These are phyloP conservation scores for Gortyna flavago DNA, from an alignment of 2,888 invertebrate genomes.

Conservation along the genomic window DNA sequence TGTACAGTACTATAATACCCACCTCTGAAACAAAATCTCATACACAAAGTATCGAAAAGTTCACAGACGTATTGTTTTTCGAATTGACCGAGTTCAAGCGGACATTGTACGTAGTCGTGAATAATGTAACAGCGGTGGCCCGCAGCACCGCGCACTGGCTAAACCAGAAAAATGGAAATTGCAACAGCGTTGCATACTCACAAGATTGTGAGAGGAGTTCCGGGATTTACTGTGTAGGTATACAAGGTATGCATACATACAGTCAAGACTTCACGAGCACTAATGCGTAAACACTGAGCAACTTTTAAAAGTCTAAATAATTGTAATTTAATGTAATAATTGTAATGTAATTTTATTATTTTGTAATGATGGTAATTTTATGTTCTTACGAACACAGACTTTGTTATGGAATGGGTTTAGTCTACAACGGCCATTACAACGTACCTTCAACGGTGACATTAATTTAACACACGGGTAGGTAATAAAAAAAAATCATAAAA, in stretches of 20 bases:
- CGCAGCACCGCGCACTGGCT: constrained; percentile 35
- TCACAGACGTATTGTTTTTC: constrained; percentile 51
- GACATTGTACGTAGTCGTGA: constrained; percentile 56
- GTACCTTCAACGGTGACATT: too few relatives aligned
- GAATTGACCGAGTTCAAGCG: constrained; percentile 55
- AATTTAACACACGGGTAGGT: too few relatives aligned
- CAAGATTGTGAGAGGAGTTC: constrained; percentile 4
- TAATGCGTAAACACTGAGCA: background rate
- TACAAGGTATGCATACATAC: background rate
- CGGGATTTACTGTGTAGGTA: constrained; percentile 18
- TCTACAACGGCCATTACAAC: too few relatives aligned
- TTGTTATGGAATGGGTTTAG: too few relatives aligned
- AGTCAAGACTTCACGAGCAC: background rate
- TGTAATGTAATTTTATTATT: too few relatives aligned
- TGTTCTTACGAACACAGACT: too few relatives aligned
- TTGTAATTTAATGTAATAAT: too few relatives aligned
- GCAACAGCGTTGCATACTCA: constrained; percentile 40
- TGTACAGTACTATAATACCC: background rate
- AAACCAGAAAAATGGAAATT: constrained; percentile 67
- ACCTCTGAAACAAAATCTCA: background rate
- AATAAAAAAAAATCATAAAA: too few relatives aligned
- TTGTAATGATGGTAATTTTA: too few relatives aligned
- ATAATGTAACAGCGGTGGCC: constrained; percentile 64
- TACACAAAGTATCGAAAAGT: constrained; percentile 39
- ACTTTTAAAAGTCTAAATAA: background rate